These are phyloP conservation scores for Pelodiscus sinensis DNA, from an alignment of 2,113 vertebrate genomes.

Conservation along the genomic window DNA sequence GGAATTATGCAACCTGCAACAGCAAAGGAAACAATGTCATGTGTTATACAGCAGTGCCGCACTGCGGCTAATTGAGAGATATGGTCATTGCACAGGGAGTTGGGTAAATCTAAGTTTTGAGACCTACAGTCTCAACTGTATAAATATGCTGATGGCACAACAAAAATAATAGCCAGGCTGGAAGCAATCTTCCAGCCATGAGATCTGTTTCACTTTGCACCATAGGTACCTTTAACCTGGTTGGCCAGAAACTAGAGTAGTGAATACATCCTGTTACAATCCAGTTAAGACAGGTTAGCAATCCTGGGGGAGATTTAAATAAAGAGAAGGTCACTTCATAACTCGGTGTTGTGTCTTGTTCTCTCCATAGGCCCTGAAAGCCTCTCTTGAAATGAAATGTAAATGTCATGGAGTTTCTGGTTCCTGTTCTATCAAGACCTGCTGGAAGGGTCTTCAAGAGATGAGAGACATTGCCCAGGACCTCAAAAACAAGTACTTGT, in stretches of 20 bases:
- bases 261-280: not conserved
- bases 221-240: not conserved
- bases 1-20: not conserved
- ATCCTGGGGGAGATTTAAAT: not conserved
- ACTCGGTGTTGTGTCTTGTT: slow-evolving; percentile 37
- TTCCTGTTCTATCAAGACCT: slow-evolving; percentile 97
- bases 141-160: not conserved
- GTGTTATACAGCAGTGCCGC: not conserved
- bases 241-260: slow-evolving; percentile 18
- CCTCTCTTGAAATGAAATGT: slow-evolving; percentile 96
- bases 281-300: not conserved
- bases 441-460: slow-evolving; percentile 96
- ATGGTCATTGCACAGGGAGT: not conserved
- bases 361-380: slow-evolving; percentile 85
- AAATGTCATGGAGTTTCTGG: slow-evolving; percentile 98
- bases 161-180: not conserved
- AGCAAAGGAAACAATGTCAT: not conserved
- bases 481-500: slow-evolving; percentile 96
- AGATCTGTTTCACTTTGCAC: slow-evolving; percentile 3
- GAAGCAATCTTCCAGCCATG: not conserved
- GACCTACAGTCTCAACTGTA: not conserved
- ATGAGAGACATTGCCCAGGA: slow-evolving; percentile 92
- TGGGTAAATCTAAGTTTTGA: not conserved
- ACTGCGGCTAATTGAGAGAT: not conserved
- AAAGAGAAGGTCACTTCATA: slow-evolving; percentile 28